These are phyloP conservation scores for Archips crataeganus DNA, from an alignment of 2,888 invertebrate species.

Conservation along the genomic window DNA sequence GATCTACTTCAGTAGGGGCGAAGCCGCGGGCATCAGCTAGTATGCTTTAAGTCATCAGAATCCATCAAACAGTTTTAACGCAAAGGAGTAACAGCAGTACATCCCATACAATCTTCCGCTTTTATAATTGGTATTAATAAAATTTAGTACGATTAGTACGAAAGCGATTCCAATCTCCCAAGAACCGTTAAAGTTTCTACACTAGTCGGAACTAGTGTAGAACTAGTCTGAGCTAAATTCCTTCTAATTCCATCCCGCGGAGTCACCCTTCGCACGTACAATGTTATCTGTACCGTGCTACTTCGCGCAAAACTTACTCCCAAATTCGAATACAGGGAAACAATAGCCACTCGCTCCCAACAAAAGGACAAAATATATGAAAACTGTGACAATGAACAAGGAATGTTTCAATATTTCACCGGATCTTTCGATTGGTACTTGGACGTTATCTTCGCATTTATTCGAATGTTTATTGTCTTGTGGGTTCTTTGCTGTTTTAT, in stretches of 20 bases:
- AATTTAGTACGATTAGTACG: no score
- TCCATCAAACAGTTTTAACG: no score
- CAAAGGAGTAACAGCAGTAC: no score
- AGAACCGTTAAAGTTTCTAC: neutral
- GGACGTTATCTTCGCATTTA: constrained; percentile 13
- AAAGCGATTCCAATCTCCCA: neutral
- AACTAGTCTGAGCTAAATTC: no score
- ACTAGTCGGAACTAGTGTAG: no score
- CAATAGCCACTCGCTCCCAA: constrained; percentile 23
- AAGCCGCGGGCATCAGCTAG: no score
- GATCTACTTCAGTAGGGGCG: no score
- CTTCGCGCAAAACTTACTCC: constrained; percentile 31
- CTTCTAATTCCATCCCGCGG: neutral
- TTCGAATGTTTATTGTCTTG: constrained; percentile 16
- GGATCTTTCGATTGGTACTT: constrained; percentile 16
- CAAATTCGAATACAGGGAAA: constrained; percentile 30
- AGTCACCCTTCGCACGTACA: constrained; percentile 18
- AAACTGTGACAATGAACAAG: constrained; percentile 25
- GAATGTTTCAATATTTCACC: constrained; percentile 25
- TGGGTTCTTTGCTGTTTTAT: neutral
- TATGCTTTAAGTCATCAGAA: no score
- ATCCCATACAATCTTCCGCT: no score
- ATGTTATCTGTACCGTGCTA: constrained; percentile 26
- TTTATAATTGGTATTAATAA: no score
- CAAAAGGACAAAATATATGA: constrained; percentile 28